phyloP scores from a whole-genome alignment of 30 jellyfish, hydroid and myxozoan species.

The Haliclystus octoradiatus region DNA sequence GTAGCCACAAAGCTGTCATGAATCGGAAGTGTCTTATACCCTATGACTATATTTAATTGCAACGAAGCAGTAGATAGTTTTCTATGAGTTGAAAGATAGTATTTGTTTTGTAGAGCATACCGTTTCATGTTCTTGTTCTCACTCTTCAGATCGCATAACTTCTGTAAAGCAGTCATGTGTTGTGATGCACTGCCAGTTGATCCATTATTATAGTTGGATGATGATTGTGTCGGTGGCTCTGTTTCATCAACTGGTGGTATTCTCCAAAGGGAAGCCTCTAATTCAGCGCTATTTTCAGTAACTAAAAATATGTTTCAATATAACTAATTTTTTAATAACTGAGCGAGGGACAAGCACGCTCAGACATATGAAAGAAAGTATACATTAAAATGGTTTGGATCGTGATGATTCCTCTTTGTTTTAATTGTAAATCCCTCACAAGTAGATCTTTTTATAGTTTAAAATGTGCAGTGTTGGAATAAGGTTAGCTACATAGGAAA shows the following conservation, averaged over 20 bases:
- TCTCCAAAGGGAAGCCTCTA: conserved; percentile 79
- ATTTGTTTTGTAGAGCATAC: conserved; percentile 4
- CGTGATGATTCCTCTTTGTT: no score
- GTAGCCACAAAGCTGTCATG: no score
- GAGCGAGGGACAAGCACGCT: neutral
- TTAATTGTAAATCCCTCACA: no score
- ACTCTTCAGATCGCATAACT: conserved; percentile 53
- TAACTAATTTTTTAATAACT: neutral
- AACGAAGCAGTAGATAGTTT: no score
- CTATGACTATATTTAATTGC: no score
- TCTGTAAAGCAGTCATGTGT: conserved; percentile 24
- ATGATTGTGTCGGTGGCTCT: conserved; percentile 58
- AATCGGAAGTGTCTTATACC: no score
- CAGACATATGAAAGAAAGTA: no score
- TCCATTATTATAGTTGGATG: conserved; percentile 20
- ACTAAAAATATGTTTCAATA: conserved; percentile 8
- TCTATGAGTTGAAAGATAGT: no score
- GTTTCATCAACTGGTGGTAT: conserved; percentile 93
- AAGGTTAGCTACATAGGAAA: no score
- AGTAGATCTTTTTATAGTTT: no score
- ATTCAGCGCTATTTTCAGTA: conserved; percentile 41
- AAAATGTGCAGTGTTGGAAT: no score
- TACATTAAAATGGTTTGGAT: no score
- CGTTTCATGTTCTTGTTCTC: conserved; percentile 59
- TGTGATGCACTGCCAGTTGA: conserved; percentile 39